Percentiles rank a stretch among this genome's conserved stretches.
phyloP scores from a whole-genome alignment of 2,113 vertebrate genomes.

The Apodemus speciosus region DNA sequence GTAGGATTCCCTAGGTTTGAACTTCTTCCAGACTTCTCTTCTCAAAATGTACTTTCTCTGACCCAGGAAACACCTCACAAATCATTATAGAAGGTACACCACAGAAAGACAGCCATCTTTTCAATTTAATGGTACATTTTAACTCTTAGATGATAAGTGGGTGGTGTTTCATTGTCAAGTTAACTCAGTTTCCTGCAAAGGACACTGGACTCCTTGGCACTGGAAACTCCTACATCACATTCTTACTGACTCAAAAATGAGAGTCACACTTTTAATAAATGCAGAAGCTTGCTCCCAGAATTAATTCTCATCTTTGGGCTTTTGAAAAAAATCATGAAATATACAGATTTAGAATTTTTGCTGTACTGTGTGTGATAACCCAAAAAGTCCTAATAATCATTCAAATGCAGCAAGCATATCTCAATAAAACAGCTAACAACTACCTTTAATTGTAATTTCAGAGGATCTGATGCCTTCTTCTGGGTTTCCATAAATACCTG shows the following conservation, averaged over 20 bases:
- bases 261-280: not conserved
- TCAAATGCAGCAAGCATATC: not conserved
- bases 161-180: not conserved
- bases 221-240: not conserved
- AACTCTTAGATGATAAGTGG: not conserved
- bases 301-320: not conserved
- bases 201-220: not conserved
- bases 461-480: not conserved
- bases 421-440: not conserved
- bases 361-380: not conserved
- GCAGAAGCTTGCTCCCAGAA: not conserved
- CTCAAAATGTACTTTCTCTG: not conserved
- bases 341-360: not conserved
- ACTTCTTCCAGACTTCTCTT: not conserved
- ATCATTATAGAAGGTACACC: not conserved
- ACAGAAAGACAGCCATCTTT: slow-evolving; percentile 10
- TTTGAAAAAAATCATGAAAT: not conserved
- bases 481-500: not conserved
- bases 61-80: not conserved
- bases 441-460: not conserved
- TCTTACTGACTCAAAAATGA: not conserved
- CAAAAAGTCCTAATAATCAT: not conserved
- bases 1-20: not conserved
- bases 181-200: not conserved
- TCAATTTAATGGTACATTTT: slow-evolving; percentile 15